A percentile compares a stretch with the other conserved stretches of the same genome.
phyloP scores from a whole-genome alignment of 2,113 vertebrate genomes.

The Typhlomys cinereus region DNA sequence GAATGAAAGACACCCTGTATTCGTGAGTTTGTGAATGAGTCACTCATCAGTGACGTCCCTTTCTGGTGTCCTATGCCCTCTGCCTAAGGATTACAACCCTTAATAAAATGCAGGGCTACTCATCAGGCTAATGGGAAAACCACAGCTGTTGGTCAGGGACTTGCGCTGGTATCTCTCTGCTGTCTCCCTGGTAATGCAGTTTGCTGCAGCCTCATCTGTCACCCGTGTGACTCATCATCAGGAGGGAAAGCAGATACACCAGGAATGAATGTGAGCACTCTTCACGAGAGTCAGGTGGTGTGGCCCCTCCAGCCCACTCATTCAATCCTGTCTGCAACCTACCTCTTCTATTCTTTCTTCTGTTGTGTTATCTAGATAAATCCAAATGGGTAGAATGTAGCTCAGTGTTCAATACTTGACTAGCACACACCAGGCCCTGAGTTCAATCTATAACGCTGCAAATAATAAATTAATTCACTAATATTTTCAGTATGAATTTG shows the following conservation, averaged over 20 bases:
- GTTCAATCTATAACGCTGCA: neutral
- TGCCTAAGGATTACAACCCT: neutral
- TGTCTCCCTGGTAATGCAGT: neutral
- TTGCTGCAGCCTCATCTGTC: neutral
- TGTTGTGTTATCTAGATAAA: neutral
- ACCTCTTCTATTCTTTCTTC: neutral
- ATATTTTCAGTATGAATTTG: neutral
- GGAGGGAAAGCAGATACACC: neutral
- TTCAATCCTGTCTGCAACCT: neutral
- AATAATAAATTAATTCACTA: neutral
- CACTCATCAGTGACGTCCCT: neutral
- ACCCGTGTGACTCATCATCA: neutral
- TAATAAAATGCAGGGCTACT: neutral
- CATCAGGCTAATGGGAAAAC: neutral
- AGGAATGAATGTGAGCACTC: neutral
- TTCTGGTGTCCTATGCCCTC: neutral
- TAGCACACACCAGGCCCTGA: neutral
- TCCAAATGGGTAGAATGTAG: neutral
- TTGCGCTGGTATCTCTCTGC: neutral
- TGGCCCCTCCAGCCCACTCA: neutral
- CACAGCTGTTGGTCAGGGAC: neutral
- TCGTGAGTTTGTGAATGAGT: neutral
- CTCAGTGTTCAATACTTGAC: neutral
- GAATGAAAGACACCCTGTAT: neutral
- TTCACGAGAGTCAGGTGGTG: neutral